A percentile compares a stretch with the other conserved stretches of the same genome.
Conservation (phyloP, 2,113 vertebrate genomes). For the Addax nasomaculatus region DNA sequence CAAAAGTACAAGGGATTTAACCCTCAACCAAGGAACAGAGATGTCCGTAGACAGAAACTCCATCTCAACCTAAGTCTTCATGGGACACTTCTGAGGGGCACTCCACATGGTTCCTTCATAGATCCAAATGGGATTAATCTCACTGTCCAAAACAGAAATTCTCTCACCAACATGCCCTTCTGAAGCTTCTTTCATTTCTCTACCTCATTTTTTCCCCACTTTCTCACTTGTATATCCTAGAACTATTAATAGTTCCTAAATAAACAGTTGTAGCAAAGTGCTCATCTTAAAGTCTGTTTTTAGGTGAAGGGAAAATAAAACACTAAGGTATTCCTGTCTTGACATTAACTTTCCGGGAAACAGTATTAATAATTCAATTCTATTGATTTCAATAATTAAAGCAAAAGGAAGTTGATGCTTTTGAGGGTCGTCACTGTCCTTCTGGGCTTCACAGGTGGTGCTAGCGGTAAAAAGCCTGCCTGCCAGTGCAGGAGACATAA, state of each 20-base stretch:
- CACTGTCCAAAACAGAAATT: neutral
- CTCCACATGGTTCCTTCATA: neutral
- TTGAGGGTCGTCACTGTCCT: neutral
- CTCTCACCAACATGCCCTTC: neutral
- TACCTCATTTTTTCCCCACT: neutral
- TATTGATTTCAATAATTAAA: neutral
- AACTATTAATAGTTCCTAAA: neutral
- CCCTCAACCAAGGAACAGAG: neutral
- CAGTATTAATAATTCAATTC: neutral
- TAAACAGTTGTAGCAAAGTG: neutral
- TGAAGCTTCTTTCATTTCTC: neutral
- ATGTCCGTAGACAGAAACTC: neutral
- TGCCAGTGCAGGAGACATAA: neutral
- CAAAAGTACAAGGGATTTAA: neutral
- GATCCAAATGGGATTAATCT: neutral
- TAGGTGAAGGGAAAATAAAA: neutral
- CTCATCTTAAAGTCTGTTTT: neutral
- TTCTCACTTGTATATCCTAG: neutral
- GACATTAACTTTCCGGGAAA: neutral
- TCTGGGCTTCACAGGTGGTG: neutral
- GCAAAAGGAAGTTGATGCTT: neutral
- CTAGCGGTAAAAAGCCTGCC: rapidly evolving
- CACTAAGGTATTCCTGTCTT: neutral
- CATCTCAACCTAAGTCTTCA: neutral
- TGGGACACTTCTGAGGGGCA: neutral